Base-by-base conservation (phyloP, 2,797 vertebrate genomes). In the Rhinella marina region DNA sequence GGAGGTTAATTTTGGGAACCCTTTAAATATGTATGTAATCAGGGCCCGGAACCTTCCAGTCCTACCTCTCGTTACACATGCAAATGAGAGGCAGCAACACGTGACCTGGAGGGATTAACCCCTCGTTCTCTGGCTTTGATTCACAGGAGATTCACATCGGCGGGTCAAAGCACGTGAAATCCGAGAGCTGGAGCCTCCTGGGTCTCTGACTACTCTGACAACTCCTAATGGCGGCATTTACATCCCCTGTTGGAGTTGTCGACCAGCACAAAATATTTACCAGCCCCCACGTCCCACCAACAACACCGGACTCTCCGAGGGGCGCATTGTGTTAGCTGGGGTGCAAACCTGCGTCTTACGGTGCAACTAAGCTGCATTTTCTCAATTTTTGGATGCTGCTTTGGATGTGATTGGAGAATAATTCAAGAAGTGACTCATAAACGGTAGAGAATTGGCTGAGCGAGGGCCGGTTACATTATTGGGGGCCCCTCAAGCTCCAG, bases 11-110 rank as follows among this genome's bases (percentile, higher is more conserved):
- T 89, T 89, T 89, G 84, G 88, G 85, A 89, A 89, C 88, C 84
- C 88, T 86, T 89, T 89, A 89, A 89, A 89, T 89, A 89, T 89
- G 88, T 89, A 89, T 89, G 88, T 89, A 89, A 89, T 89, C 88
- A 89, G 88, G 84, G 88, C 88, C 84, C 84, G 88, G 84, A 89
- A 83, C 88, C 88, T 86, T 89, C 70, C 64, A 89, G 88, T 61
- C 80, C 29, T 86, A 89, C 88, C 88, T 86, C 88, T 89, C 88
- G 84, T 89, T 89, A 89, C 88, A 70, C 72, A 89, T 89, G 88
- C 88, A 86, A 86, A 89, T 89, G 72, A 89, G n/a, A n/a, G n/a
- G 88, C 32, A 9, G 8, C 13, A 32, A 21, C 88, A 83, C 70
- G 84, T 89, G 88, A 89, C 84, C 79, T 61, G 59, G 32, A 59